Evolutionary conservation across 1,140 invertebrate species (phyloP), one percentile per base, ranked within the genome.

Genomic region (Ips nitidus): DNA sequence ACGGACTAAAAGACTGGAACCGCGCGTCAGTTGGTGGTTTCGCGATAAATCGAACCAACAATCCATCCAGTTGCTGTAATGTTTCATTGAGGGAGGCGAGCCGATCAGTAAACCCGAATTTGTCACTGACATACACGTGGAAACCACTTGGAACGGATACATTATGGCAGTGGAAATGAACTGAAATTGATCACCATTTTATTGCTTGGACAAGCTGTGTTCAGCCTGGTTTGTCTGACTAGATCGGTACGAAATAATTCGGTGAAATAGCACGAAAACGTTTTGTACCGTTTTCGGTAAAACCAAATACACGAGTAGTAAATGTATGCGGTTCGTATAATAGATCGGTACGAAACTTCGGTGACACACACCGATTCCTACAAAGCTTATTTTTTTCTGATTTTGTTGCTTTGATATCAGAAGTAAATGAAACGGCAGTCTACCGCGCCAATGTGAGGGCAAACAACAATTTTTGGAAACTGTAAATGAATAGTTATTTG

Each of bases 121-220:
- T 66, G 89, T 91, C 2, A 95, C 90, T 69, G 89, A 86, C 90
- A 94, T 94, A 77, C 94, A 94, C 71, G 92, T 91, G 42, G 91
- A 91, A 1, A 96, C 92, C 8, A 97, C 90, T 79, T 90, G 87
- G 75, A 95, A 88, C 36, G 94, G 94, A 81, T 97, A 96, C 4
- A 90, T 91, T 45, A 95, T 76, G 41, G 93, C 86, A 66, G 89
- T 89, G 41, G 91, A 89, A 41, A 94, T 71, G 72, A 89, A 86
- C 89, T 91, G 77, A 41, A 86, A 22, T 22, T 22, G 22, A 22
- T 22, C 22, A 22, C 22, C 22, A 22, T 22, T 22, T 22, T 22
- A 84, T 75, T n/a, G 22, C 43, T 22, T 1, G 22, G 22, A 22
- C 22, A 22, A 22, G 22, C 22, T 22, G 22, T 22, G 22, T 22